Evolutionary conservation across 2,113 vertebrate genomes (phyloP).

Genomic region (Corythornis madagascariensis): DNA sequence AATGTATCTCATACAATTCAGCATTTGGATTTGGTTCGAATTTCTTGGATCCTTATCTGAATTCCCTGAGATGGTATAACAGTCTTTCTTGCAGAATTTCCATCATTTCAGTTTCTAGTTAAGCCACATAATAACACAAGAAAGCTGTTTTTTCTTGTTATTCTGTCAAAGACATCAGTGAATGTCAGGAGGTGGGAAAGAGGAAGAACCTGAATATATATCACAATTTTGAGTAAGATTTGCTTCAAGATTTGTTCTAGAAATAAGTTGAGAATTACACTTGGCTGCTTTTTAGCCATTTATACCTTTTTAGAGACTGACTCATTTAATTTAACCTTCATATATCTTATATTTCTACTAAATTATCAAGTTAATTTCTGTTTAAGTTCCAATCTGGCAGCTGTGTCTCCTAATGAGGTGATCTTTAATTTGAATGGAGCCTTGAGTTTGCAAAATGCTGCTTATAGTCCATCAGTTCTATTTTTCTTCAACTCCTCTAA

Average conservation of each 20-base stretch:
- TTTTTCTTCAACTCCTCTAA: neutral
- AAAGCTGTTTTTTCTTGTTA: neutral
- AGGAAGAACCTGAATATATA: neutral
- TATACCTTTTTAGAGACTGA: neutral
- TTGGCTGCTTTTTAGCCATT: neutral
- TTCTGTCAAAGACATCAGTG: constrained; percentile 2
- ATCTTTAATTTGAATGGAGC: neutral
- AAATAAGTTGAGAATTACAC: neutral
- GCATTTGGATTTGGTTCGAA: constrained; percentile 62
- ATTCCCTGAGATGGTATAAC: constrained; percentile 5
- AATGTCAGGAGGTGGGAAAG: neutral
- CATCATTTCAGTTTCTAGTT: neutral
- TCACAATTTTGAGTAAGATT: neutral
- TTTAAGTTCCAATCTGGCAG: neutral
- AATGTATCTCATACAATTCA: constrained; percentile 50
- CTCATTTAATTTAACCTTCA: neutral
- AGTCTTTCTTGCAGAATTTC: constrained; percentile 34
- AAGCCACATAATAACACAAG: constrained; percentile 4
- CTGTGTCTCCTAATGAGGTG: neutral
- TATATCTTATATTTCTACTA: neutral
- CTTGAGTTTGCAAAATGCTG: neutral
- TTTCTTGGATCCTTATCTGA: constrained; percentile 54
- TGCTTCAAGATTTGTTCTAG: neutral
- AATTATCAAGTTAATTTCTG: neutral
- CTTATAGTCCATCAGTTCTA: neutral